Base-by-base conservation (phyloP, 2,888 invertebrate species). In the Agapetus fuscipes region DNA sequence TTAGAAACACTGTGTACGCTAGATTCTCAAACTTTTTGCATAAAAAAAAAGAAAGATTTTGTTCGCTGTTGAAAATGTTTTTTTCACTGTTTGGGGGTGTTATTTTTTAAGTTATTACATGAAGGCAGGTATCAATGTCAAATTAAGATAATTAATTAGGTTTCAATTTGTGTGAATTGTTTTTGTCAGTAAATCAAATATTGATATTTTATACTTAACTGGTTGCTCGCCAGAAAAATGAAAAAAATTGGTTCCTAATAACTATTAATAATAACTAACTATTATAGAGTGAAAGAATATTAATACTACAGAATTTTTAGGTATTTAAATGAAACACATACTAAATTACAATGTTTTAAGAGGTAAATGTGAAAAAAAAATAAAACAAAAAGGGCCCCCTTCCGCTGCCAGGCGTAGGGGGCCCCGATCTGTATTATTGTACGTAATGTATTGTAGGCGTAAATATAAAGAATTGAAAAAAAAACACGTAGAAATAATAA, bases 61-160 rank as follows among this genome's bases (percentile, higher is more conserved):
- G n/a, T n/a, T n/a, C n/a, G n/a, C n/a, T n/a, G n/a, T n/a, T n/a
- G n/a, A n/a, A n/a, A n/a, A n/a, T n/a, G n/a, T n/a, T n/a, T n/a
- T n/a, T n/a, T n/a, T n/a, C n/a, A n/a, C n/a, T n/a, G n/a, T n/a
- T n/a, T n/a, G n/a, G n/a, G n/a, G n/a, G n/a, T n/a, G n/a, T n/a
- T n/a, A n/a, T n/a, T n/a, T n/a, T n/a, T n/a, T n/a, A n/a, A n/a
- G n/a, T n/a, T n/a, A n/a, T 26, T 26, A 9, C 26, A 66, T 60
- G 20, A 20, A 20, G 4, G 20, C 20, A 20, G 9, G 20, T 20
- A 6, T 20, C 63, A 67, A 68, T 59, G 59, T 67, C 4, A 28
- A 28, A 28, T 20, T 20, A 20, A 20, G 20, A 7, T 28, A 12
- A 28, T 12, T 4, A 28, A 28, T 12, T 39, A 17, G 17, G 17